Percentiles rank a stretch among this genome's conserved stretches.
Evolutionary conservation across 2,113 vertebrate species (phyloP).

Genomic region (Willisornis vidua): DNA sequence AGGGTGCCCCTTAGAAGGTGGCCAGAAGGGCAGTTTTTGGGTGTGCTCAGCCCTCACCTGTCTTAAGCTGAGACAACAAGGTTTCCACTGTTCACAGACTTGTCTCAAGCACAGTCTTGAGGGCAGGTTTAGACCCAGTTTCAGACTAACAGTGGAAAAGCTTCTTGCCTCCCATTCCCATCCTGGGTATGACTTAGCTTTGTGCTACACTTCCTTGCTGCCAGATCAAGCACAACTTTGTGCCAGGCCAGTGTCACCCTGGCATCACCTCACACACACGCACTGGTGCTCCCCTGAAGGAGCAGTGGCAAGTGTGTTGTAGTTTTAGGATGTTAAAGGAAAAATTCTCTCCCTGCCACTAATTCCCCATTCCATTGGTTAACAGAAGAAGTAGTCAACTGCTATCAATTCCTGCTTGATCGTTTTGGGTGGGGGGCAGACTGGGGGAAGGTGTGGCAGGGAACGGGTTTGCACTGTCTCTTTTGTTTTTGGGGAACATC

Average conservation of each 20-base stretch:
- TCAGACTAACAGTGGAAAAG: background rate
- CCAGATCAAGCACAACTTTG: background rate
- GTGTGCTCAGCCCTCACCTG: background rate
- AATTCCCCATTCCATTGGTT: too few species aligned
- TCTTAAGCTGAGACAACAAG: background rate
- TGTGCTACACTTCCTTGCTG: background rate
- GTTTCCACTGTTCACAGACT: background rate
- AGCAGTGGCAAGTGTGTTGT: background rate
- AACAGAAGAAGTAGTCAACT: too few species aligned
- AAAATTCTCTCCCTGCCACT: too few species aligned
- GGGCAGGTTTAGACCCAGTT: background rate
- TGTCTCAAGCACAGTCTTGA: background rate
- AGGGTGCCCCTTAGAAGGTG: too few species aligned
- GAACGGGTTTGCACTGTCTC: too few species aligned
- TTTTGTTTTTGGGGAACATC: too few species aligned
- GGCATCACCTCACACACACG: fast-evolving
- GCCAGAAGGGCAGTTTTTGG: background rate
- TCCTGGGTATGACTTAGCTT: background rate
- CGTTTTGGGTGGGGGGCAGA: too few species aligned
- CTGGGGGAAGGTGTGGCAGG: too few species aligned
- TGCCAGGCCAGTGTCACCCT: background rate
- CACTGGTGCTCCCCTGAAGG: background rate
- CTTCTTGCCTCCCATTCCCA: background rate
- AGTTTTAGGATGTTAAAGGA: too few species aligned
- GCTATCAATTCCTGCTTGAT: too few species aligned